Base-by-base conservation (phyloP, 2,113 vertebrate species). In the Hippocampus guttulatus region DNA sequence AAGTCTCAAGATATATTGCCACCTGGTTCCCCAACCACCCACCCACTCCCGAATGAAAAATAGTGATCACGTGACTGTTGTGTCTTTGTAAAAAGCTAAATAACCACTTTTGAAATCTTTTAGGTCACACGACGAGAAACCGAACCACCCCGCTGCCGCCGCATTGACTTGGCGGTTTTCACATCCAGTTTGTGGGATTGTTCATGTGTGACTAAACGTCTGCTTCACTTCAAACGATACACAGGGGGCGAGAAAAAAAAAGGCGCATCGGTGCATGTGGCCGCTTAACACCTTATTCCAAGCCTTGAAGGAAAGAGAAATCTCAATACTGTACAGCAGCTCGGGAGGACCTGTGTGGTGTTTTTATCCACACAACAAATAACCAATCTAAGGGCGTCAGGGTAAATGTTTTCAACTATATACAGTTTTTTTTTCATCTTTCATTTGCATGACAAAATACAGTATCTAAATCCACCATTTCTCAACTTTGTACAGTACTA, bases 1-100 rank as follows among this genome's bases (percentile, higher is more conserved):
- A 93, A 92, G 90, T 91, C 89, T 91, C 89, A 90, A 84, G 86
- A 91, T 91, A 91, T 91, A 92, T 93, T 92, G 91, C 92, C 89
- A 89, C 87, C 88, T 89, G 84, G 85, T 91, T 86, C 70, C 82
- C 78, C 82, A 52, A 64, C 78, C 67, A 68, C 79, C 79, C 87
- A 82, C 71, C 81, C 78, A 86, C 77, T 75, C 78, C 82, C 68
- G 78, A 86, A 80, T 84, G 82, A 89, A 91, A 89, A 90, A 89
- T 89, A 88, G 87, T 89, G 85, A 89, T 81, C 74, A 67, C 70
- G 77, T 86, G 80, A 83, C 82, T 83, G 71, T 83, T 78, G 77
- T 85, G 84, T 90, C 82, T 88, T 88, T 77, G 30, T 77, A 88
- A 86, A 88, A 91, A 88, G 89, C 88, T 87, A 88, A 90, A 83